Percentiles rank a stretch among this genome's conserved stretches.
Conservation (phyloP, 2,113 vertebrate species). For the Coptodon rendalli region DNA sequence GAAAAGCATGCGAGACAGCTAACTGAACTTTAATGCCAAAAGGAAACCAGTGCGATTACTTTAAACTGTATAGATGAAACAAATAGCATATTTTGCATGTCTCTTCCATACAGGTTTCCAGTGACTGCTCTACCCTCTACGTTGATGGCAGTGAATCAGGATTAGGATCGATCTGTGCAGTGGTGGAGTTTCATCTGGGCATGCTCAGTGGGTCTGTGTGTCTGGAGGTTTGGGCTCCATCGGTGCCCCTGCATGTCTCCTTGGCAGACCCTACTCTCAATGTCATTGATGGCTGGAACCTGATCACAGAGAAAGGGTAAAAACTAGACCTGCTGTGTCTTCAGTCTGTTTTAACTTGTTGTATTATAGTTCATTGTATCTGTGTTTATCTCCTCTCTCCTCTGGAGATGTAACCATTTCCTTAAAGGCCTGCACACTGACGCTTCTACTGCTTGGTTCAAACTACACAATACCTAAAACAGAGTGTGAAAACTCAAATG, state of each 20-base stretch:
- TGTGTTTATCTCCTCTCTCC: background rate
- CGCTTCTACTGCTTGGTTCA: background rate
- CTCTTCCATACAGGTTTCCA: constrained; percentile 77
- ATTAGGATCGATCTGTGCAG: constrained; percentile 78
- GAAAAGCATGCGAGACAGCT: background rate
- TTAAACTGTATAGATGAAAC: background rate
- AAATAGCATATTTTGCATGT: background rate
- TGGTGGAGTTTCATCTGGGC: constrained; percentile 83
- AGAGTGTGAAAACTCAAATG: background rate
- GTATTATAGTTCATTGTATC: background rate
- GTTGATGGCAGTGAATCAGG: constrained; percentile 91
- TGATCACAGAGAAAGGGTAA: constrained; percentile 60
- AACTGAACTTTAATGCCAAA: background rate
- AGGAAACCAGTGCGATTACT: background rate
- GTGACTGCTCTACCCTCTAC: constrained; percentile 83
- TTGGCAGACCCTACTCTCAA: constrained; percentile 86
- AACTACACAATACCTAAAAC: background rate
- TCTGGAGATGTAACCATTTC: background rate
- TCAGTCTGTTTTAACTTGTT: background rate
- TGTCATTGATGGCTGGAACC: constrained; percentile 86
- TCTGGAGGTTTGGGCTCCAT: constrained; percentile 87
- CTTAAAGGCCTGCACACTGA: background rate
- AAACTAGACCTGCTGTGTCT: background rate
- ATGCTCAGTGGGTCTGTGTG: constrained; percentile 76
- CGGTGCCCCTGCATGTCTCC: constrained; percentile 83